Evolutionary conservation across 2,797 vertebrate species (phyloP).

Genomic region (Margarornis squamiger): DNA sequence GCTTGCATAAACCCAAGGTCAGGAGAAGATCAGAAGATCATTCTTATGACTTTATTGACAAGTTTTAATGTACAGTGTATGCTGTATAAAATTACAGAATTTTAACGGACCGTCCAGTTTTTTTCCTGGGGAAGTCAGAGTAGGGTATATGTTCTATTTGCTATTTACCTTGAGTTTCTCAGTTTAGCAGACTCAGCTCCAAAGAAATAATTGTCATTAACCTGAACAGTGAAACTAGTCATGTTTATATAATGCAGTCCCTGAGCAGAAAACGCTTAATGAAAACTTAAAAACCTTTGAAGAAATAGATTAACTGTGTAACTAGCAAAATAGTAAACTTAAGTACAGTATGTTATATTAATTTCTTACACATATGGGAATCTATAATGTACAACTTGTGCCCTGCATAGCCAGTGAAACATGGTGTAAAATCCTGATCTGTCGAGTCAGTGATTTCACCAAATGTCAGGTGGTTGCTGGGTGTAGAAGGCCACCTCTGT

Average conservation of each 20-base stretch:
- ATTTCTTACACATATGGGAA: neutral
- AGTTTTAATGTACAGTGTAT: neutral
- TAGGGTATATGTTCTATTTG: neutral
- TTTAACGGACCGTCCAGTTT: neutral
- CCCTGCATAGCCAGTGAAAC: neutral
- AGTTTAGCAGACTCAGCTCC: neutral
- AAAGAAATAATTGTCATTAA: neutral
- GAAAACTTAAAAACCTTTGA: neutral
- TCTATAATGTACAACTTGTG: neutral
- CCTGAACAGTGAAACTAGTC: neutral
- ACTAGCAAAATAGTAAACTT: neutral
- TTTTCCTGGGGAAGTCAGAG: neutral
- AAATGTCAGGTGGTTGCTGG: fast-evolving
- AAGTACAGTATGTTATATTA: neutral
- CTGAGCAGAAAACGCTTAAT: neutral
- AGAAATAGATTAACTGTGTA: neutral
- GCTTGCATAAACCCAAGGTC: neutral
- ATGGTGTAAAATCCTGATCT: neutral
- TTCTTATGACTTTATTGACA: neutral
- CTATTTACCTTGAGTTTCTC: neutral
- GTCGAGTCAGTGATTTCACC: neutral
- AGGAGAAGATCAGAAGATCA: neutral
- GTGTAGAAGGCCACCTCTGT: neutral
- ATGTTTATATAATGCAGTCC: neutral
- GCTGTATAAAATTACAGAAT: neutral